Base-by-base conservation (phyloP, 1,140 invertebrate genomes). In the Dryas iulia region DNA sequence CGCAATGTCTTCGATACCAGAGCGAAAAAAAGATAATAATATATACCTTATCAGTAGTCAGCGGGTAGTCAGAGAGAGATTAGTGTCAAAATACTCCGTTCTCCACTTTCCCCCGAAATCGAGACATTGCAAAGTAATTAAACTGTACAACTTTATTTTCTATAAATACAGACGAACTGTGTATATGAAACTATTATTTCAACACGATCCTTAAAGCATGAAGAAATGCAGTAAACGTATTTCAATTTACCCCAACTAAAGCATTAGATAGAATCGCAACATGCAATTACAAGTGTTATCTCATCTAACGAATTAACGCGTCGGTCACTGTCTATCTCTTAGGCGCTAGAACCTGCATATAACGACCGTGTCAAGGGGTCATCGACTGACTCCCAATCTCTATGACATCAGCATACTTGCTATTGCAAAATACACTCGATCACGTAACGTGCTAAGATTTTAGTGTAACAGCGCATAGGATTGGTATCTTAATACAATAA, bases 401-500 rank as follows among this genome's bases (percentile, higher is more conserved):
- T 82, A 87, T 90, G 86, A 91, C 89, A 91, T 89, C 86, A 88
- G 80, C 82, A 76, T 83, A 80, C 79, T 85, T 84, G 82, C 77
- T 77, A 82, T 90, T 90, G 85, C 87, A 88, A 91, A 91, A 91
- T 84, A 83, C 85, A 80, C 81, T 83, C 74, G 75, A 77, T 90
- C 83, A 86, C 86, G 87, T 89, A 90, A 90, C 77, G 73, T 68
- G 68, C 71, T 74, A 78, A 63, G 54, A 53, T 69, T 63, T 69
- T 69, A 69, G 30, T 28, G 53, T 63, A 57, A 68, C 54, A 69
- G 53, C 6, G 2, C 4, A 25, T 24, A 54, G 12, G 5, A 54
- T 12, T 7, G 14, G 23, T 47, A 47, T 47, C 6, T 25, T 12
- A 14, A 54, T 4, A 12, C 39, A 8, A 23, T 1, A 25, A 8